A percentile compares a stretch with the other conserved stretches of the same genome.
phyloP scores from a whole-genome alignment of 2,888 invertebrate species.

The Drosophila cognata region DNA sequence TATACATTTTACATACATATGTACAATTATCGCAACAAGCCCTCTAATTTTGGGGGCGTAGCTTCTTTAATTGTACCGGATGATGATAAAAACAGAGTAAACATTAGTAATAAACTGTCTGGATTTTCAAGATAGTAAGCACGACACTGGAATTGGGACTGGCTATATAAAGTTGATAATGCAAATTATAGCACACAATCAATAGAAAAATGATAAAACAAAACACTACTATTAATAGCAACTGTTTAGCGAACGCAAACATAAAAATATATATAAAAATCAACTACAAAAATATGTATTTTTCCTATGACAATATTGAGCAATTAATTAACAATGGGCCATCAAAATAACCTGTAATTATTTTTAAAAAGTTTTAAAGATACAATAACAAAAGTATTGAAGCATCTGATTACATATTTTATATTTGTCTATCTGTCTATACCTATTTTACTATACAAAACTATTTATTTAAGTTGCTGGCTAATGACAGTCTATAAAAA shows the following conservation, averaged over 20 bases:
- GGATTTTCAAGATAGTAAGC: conserved; percentile 35
- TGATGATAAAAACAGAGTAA: conserved; percentile 19
- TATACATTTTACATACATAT: conserved; percentile 3
- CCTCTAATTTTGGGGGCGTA: conserved; percentile 56
- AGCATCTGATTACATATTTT: no score
- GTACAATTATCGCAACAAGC: conserved; percentile 44
- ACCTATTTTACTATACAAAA: background rate
- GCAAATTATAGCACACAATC: conserved; percentile 31
- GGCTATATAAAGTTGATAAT: conserved; percentile 36
- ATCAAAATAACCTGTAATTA: conserved; percentile 11
- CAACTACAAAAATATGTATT: conserved; percentile 21
- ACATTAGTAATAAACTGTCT: conserved; percentile 26
- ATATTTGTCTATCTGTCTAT: background rate
- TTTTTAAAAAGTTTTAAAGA: background rate
- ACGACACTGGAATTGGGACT: conserved; percentile 10
- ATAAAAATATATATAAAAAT: conserved; percentile 7
- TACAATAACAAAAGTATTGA: background rate
- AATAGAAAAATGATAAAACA: conserved; percentile 9
- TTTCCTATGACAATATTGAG: conserved; percentile 20
- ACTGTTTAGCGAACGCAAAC: conserved; percentile 20
- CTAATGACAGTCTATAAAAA: background rate
- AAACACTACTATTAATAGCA: conserved; percentile 40
- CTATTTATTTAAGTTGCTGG: background rate
- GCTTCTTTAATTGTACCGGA: conserved; percentile 20
- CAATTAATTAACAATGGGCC: conserved; percentile 4